Conservation (phyloP, 2,888 invertebrate genomes). For the Sclerodermus sp. region DNA sequence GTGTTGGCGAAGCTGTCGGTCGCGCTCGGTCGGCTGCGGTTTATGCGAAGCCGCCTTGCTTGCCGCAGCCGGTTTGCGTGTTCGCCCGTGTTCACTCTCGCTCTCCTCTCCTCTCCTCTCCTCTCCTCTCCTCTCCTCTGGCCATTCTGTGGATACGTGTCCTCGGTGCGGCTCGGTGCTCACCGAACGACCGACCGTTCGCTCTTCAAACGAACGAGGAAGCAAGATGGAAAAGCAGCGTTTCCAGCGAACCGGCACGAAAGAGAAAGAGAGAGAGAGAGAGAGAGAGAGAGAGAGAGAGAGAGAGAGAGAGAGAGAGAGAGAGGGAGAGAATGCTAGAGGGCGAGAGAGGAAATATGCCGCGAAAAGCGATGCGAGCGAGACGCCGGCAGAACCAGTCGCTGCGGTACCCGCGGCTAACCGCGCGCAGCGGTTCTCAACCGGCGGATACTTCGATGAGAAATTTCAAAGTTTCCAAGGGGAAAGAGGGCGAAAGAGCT, state of each 20-base stretch:
- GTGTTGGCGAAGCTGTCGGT: constrained; percentile 56
- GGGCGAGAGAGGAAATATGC: constrained; percentile 13
- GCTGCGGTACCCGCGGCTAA: constrained; percentile 53
- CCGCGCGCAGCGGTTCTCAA: constrained; percentile 55
- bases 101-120: constrained; percentile 19
- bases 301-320: constrained; percentile 17
- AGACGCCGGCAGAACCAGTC: constrained; percentile 41
- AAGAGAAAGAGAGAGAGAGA: constrained; percentile 17
- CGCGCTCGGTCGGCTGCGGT: constrained; percentile 53
- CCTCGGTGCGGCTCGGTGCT: constrained; percentile 45
- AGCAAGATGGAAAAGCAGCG: constrained; percentile 7
- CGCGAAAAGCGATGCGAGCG: constrained; percentile 15
- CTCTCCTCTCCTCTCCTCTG: not conserved
- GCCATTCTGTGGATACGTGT: constrained; percentile 47
- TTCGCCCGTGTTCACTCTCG: constrained; percentile 35
- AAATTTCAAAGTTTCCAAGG: too few species aligned
- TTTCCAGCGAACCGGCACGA: constrained; percentile 4
- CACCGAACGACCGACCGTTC: constrained; percentile 23
- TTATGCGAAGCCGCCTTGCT: constrained; percentile 44
- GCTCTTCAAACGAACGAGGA: not conserved
- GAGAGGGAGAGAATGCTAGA: constrained; percentile 17
- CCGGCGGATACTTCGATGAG: constrained; percentile 42
- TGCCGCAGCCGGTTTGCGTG: constrained; percentile 52
- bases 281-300: constrained; percentile 18
- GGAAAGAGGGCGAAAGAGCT: too few species aligned